These are phyloP conservation scores for Vireo altiloquus DNA, from an alignment of 2,113 vertebrate genomes.

Conservation along the genomic window DNA sequence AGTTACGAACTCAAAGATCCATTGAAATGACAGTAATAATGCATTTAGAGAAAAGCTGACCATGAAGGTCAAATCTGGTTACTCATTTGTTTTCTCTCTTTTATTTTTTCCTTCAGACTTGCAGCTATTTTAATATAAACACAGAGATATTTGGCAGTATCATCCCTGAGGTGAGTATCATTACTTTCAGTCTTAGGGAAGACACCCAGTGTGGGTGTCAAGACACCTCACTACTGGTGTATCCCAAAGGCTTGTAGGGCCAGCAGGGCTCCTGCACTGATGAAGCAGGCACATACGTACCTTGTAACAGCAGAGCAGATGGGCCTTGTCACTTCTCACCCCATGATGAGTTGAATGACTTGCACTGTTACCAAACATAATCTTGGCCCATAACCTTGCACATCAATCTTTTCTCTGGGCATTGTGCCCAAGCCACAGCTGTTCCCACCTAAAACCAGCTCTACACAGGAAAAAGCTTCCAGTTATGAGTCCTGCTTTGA, in stretches of 20 bases:
- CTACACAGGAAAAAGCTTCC: neutral
- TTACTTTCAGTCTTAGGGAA: neutral
- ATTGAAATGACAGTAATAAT: neutral
- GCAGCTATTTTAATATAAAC: constrained; percentile 58
- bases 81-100: neutral
- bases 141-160: constrained; percentile 64
- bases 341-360: neutral
- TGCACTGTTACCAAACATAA: neutral
- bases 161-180: constrained; percentile 65
- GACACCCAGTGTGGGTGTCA: neutral
- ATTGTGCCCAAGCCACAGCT: neutral
- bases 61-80: neutral
- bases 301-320: neutral
- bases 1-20: neutral
- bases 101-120: constrained; percentile 55
- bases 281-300: rapidly evolving
- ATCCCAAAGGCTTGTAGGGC: neutral
- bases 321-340: neutral
- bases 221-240: neutral
- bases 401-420: neutral
- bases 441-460: neutral
- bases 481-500: neutral
- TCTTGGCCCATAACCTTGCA: neutral
- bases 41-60: neutral
- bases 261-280: neutral